Evolutionary conservation across 2,113 vertebrate species (phyloP), one percentile per base, ranked within the genome.

Genomic region (Amia ocellicauda): DNA sequence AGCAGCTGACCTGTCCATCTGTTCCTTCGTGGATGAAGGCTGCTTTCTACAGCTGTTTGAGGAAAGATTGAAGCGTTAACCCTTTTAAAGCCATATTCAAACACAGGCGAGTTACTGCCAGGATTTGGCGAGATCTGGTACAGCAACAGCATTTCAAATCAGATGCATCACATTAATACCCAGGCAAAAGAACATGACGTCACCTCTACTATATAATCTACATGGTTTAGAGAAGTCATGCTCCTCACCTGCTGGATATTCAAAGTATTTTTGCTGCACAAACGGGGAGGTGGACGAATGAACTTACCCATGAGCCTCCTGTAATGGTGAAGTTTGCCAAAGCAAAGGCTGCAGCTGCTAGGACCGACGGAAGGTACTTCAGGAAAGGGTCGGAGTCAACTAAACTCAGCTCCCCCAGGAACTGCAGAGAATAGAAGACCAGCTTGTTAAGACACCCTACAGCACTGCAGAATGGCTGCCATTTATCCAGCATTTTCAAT

Each of bases 311-410:
- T 7, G 85, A 88, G 42, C 84, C 88, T 53, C 93, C 90, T 9
- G 86, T 86, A 74, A 99, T 63, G 0, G 91, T 92, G 63, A 88
- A 82, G 84, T 85, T 89, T 31, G 97, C 95, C 69, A 99, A 72
- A 20, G 81, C 69, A 62, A 92, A 96, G 1, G 94, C 93, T 0
- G 96, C 91, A 47, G 93, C 95, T 20, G 97, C 95, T 0, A 80
- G 88, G n/a, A 94, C 78, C 0, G 97, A 99, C 0, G 97, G 97
- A 55, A 98, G 75, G 58, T 97, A 98, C 70, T 97, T 96, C 63
- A 99, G 72, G 74, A 94, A 99, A 2, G 93, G 91, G 49, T 99
- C 96, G 0, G 92, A 93, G 70, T 99, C 96, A 2, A 99, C 88
- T 63, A 99, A 70, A 71, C 95, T 97, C 56, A 99, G 81, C 75